Conservation (phyloP, 37 sponge, comb jelly and placozoan genomes). For the Bolinopsis microptera region DNA sequence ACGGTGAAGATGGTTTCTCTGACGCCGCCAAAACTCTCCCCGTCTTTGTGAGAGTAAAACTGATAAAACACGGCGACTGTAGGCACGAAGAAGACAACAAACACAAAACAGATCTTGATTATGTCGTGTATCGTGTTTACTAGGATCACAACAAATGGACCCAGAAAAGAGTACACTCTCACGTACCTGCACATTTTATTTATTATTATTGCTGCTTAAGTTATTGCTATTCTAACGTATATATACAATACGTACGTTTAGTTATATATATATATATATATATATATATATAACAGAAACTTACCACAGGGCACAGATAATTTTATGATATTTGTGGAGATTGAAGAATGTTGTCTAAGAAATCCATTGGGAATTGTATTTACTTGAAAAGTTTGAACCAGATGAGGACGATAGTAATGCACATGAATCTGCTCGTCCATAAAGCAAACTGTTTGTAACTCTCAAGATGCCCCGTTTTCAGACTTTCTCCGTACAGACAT, state of each 20-base stretch:
- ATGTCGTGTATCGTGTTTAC: slow-evolving; percentile 4
- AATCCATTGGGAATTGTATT: too few relatives aligned
- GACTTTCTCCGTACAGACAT: neutral
- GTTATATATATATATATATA: too few relatives aligned
- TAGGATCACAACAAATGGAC: slow-evolving; percentile 21
- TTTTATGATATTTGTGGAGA: too few relatives aligned
- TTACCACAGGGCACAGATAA: too few relatives aligned
- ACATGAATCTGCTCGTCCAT: slow-evolving; percentile 31
- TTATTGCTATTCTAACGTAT: too few relatives aligned
- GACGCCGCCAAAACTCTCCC: neutral
- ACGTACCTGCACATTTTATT: slow-evolving; percentile 13
- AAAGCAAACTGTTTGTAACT: neutral
- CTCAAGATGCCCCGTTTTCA: neutral
- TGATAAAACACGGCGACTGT: slow-evolving; percentile 16
- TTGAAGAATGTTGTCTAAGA: too few relatives aligned
- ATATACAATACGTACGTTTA: too few relatives aligned
- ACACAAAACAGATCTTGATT: slow-evolving; percentile 13
- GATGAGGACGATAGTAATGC: slow-evolving; percentile 22
- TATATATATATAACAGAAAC: too few relatives aligned
- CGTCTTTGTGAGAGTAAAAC: neutral
- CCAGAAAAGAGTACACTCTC: slow-evolving; percentile 26
- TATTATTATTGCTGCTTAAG: too few relatives aligned
- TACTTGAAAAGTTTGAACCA: slow-evolving; percentile 55
- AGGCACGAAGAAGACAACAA: slow-evolving; percentile 37
- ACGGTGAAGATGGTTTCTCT: slow-evolving; percentile 13